Evolutionary conservation across 2,797 vertebrate species (phyloP).

Genomic region (Luscinia luscinia): DNA sequence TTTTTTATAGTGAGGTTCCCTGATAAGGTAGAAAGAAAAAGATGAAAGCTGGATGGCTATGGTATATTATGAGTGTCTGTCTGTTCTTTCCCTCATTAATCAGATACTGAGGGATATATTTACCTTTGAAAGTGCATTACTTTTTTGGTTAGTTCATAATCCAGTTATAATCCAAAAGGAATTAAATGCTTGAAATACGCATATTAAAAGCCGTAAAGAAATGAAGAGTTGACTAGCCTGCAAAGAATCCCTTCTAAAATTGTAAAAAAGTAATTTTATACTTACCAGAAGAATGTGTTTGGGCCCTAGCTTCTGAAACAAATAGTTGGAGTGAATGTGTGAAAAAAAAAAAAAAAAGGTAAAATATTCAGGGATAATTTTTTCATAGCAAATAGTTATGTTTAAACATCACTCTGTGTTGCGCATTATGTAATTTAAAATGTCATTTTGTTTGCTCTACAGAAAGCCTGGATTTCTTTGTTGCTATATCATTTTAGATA

Average conservation of each 20-base stretch:
- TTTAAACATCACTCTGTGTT: not conserved
- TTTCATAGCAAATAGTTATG: not conserved
- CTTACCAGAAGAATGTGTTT: not conserved
- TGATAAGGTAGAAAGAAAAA: not conserved
- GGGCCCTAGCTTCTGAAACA: not conserved
- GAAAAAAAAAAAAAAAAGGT: not conserved
- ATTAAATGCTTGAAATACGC: not conserved
- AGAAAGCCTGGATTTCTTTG: not conserved
- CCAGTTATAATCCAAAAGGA: not conserved
- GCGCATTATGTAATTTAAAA: not conserved
- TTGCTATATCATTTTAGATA: not conserved
- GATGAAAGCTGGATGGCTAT: not conserved
- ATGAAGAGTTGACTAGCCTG: not conserved
- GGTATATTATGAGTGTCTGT: not conserved
- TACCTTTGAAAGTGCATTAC: not conserved
- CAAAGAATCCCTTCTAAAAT: not conserved
- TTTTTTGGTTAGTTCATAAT: not conserved
- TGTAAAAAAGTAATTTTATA: not conserved
- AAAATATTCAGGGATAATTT: not conserved
- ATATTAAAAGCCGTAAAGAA: not conserved
- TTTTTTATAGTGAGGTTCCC: not conserved
- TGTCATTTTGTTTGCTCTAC: not conserved
- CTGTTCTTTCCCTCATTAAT: not conserved
- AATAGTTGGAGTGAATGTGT: not conserved
- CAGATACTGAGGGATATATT: not conserved